Conservation (phyloP, 2,113 vertebrate species). For the Limnothrissa miodon region DNA sequence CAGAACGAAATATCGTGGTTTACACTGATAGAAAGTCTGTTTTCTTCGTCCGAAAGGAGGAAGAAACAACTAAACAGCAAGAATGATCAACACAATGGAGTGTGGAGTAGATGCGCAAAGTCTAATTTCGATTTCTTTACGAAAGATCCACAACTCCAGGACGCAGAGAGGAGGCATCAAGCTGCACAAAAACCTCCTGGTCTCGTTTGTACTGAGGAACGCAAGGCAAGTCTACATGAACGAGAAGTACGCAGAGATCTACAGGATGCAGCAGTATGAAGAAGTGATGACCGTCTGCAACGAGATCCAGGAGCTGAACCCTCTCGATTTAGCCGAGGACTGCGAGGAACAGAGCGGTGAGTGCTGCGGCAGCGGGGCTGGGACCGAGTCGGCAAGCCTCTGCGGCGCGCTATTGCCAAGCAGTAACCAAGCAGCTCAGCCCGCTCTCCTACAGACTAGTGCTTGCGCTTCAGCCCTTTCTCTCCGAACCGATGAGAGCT, state of each 20-base stretch:
- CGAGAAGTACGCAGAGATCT: constrained; percentile 93
- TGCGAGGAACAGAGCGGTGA: constrained; percentile 69
- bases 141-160: constrained; percentile 96
- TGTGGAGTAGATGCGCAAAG: constrained; percentile 89
- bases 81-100: constrained; percentile 79
- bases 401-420: constrained; percentile 58
- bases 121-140: constrained; percentile 90
- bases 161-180: constrained; percentile 93
- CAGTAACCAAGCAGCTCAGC: constrained; percentile 59
- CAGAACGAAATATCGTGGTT: constrained; percentile 48
- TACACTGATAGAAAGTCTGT: constrained; percentile 51
- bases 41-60: constrained; percentile 38
- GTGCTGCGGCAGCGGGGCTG: constrained; percentile 62
- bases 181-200: constrained; percentile 96
- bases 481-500: constrained; percentile 57
- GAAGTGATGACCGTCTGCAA: constrained; percentile 78
- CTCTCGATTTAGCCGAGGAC: constrained; percentile 79
- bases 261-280: constrained; percentile 87
- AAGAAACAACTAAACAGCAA: constrained; percentile 36
- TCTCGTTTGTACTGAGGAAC: constrained; percentile 94
- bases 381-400: constrained; percentile 56
- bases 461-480: constrained; percentile 56
- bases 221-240: constrained; percentile 94
- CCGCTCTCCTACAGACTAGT: constrained; percentile 59
- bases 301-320: constrained; percentile 81